These are phyloP conservation scores for Eupristina koningsbergeri DNA, from an alignment of 1,140 invertebrate genomes.

Conservation along the genomic window DNA sequence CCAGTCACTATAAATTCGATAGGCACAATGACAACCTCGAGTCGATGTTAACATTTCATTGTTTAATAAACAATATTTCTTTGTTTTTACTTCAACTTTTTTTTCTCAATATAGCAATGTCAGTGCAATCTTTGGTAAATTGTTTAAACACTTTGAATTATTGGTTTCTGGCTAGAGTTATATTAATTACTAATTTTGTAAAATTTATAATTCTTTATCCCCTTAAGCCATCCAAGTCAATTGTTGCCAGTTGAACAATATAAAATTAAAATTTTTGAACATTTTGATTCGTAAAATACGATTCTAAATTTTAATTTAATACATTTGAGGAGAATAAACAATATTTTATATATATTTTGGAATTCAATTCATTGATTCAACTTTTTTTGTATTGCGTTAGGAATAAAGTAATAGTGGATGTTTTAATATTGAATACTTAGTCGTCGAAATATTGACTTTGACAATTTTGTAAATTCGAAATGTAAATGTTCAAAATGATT, in stretches of 20 bases:
- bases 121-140: not conserved
- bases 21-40: conserved; percentile 42
- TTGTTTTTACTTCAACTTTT: not conserved
- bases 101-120: not conserved
- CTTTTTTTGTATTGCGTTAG: not conserved
- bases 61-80: conserved; percentile 34
- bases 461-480: not conserved
- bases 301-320: not conserved
- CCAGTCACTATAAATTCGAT: conserved; percentile 33
- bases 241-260: conserved; percentile 11
- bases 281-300: not conserved
- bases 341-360: not conserved
- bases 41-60: conserved; percentile 40
- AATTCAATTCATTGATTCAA: not conserved
- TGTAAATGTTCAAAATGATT: conserved; percentile 15
- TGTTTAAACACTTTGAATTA: not conserved
- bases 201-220: conserved; percentile 27
- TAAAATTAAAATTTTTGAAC: not conserved
- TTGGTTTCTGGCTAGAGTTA: not conserved
- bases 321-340: not conserved
- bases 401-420: conserved; percentile 1
- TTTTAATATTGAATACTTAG: conserved; percentile 1
- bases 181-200: not conserved
- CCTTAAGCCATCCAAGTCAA: conserved; percentile 11
- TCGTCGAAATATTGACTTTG: conserved; percentile 10